Percentiles rank a stretch among this genome's conserved stretches.
phyloP scores from a whole-genome alignment of 37 sponge, comb jelly and placozoan species.

The Sycon ciliatum region DNA sequence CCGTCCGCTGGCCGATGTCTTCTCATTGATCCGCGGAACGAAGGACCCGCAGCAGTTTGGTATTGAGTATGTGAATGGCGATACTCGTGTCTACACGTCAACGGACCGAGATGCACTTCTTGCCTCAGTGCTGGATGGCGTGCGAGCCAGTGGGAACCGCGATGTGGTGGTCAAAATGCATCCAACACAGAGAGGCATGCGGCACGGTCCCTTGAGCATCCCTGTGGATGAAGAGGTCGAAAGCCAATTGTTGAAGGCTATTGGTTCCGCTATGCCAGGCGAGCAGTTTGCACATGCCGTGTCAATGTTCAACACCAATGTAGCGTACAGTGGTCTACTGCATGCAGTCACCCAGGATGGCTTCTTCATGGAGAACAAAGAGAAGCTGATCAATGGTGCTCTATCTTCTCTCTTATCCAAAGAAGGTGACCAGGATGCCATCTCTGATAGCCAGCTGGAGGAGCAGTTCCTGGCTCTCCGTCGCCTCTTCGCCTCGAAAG shows the following conservation, averaged over 20 bases:
- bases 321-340: constrained; percentile 87
- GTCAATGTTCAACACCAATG: constrained; percentile 83
- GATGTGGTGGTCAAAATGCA: constrained; percentile 95
- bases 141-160: constrained; percentile 84
- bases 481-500: constrained; percentile 92
- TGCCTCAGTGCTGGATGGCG: constrained; percentile 94
- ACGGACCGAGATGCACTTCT: constrained; percentile 92
- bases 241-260: constrained; percentile 72
- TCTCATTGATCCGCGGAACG: constrained; percentile 75
- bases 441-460: constrained; percentile 53
- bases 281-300: constrained; percentile 57
- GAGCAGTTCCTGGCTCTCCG: constrained; percentile 94
- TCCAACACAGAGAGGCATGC: constrained; percentile 62
- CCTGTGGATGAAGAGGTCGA: constrained; percentile 96
- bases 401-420: constrained; percentile 60
- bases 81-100: constrained; percentile 55
- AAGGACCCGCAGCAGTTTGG: constrained; percentile 92
- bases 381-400: constrained; percentile 79
- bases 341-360: constrained; percentile 95
- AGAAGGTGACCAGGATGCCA: constrained; percentile 46
- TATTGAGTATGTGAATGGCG: constrained; percentile 75
- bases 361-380: constrained; percentile 96
- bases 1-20: constrained; percentile 72
- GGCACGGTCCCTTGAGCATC: constrained; percentile 70
- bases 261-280: constrained; percentile 50